Evolutionary conservation across 2,113 vertebrate species (phyloP), one percentile per base, ranked within the genome.

Genomic region (Cichladusa arquata): DNA sequence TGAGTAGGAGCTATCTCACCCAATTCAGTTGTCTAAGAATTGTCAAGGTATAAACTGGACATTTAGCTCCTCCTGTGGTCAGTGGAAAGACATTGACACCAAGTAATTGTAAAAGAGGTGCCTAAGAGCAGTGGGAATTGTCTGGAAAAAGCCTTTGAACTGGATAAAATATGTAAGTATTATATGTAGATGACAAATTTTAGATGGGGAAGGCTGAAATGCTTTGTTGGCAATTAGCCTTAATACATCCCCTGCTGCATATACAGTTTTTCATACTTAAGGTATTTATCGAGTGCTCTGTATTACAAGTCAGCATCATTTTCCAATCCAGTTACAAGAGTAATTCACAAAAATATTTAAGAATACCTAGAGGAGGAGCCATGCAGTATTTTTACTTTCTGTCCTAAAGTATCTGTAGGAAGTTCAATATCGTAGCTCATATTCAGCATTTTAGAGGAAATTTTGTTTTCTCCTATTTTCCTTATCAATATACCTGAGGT

Each of bases 401-500:
- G 80, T 51, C 20, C 24, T 71, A 14, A 66, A 19, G 8, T 36
- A 26, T 57, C 12, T 69, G 2, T 20, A 73, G 42, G 22, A 70
- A 66, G 14, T n/a, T 85, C 28, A 6, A 16, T 5, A 22, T 19
- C 5, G 48, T 78, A 33, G 14, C 7, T 73, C 9, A 19, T 13
- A 2, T 28, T 71, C 14, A 69, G 33, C 34, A 81, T 70, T 81
- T 78, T 23, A 60, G 74, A 64, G 19, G 19, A 73, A 62, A 60
- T 47, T 47, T 80, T 84, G 1, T 11, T 64, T 87, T 69, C 31
- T 88, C 11, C 5, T 81, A 56, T 14, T 3, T 81, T 60, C 20
- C 12, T 40, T 44, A 33, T 38, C 20, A 40, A 1, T 38, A 10
- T 15, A 1, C 24, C 20, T 45, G 19, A 1, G 1, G 2, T 8